These are phyloP conservation scores for Montipora capitata DNA, from an alignment of 92 coral and sea anemone species.

Conservation along the genomic window DNA sequence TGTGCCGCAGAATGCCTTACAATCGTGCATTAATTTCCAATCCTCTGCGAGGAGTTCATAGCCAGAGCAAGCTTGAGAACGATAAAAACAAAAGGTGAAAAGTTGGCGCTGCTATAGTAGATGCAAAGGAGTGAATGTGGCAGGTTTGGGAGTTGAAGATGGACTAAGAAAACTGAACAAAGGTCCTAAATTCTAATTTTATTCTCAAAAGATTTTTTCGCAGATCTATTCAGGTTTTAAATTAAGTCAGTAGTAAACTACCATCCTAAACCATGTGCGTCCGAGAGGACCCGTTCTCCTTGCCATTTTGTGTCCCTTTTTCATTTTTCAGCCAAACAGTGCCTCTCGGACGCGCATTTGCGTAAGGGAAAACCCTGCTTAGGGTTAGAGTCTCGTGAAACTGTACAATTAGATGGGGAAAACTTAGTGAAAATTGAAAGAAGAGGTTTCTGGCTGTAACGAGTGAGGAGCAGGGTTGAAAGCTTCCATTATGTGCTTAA, in stretches of 20 bases:
- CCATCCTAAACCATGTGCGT: neutral
- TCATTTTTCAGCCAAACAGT: slow-evolving; percentile 7
- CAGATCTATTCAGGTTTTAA: slow-evolving; percentile 27
- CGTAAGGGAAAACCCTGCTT: slow-evolving; percentile 15
- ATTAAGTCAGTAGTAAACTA: slow-evolving; percentile 7
- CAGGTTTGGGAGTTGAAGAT: slow-evolving; percentile 14
- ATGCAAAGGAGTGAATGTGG: slow-evolving; percentile 30
- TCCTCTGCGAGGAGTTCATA: too few relatives aligned
- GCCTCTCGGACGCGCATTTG: slow-evolving; percentile 4
- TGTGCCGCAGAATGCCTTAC: neutral
- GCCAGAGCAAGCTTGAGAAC: slow-evolving; percentile 24
- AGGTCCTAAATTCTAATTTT: slow-evolving; percentile 23
- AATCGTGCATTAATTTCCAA: slow-evolving; percentile 2
- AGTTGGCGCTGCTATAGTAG: slow-evolving; percentile 26
- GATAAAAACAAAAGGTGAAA: neutral
- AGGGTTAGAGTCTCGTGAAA: too few relatives aligned
- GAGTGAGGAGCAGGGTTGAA: too few relatives aligned
- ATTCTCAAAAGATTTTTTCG: slow-evolving; percentile 29
- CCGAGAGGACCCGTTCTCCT: too few relatives aligned
- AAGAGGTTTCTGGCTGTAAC: too few relatives aligned
- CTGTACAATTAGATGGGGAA: too few relatives aligned
- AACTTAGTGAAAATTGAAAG: too few relatives aligned
- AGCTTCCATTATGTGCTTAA: too few relatives aligned
- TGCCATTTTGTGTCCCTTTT: slow-evolving; percentile 16
- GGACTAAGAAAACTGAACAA: slow-evolving; percentile 11